phyloP scores from a whole-genome alignment of 2,113 vertebrate genomes.

The Calonectris borealis region DNA sequence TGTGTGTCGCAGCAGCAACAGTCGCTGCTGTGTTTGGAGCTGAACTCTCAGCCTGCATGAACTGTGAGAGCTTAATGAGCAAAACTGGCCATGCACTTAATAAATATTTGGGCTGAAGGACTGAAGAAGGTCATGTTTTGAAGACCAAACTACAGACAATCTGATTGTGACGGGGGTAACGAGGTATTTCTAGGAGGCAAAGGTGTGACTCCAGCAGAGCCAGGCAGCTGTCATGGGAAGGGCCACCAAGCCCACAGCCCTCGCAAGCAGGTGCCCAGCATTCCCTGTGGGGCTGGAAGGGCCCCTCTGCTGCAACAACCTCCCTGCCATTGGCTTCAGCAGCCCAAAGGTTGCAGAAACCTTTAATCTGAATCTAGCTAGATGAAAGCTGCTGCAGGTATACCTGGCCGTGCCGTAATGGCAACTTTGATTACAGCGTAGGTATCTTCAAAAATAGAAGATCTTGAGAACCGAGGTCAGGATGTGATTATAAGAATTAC shows the following conservation, averaged over 20 bases:
- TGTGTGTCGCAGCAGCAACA: background rate
- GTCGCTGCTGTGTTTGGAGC: background rate
- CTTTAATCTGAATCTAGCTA: conserved; percentile 13
- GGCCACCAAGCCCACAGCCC: background rate
- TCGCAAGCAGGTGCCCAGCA: background rate
- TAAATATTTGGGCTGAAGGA: background rate
- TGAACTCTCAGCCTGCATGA: background rate
- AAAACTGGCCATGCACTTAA: background rate
- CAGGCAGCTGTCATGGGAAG: background rate
- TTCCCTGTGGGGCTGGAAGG: background rate
- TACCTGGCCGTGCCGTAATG: background rate
- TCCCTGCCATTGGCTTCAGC: background rate
- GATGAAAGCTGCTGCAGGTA: background rate
- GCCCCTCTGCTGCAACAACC: background rate
- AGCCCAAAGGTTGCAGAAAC: background rate
- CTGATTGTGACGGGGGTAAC: accelerated
- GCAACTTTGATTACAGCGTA: conserved; percentile 8
- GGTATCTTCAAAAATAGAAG: background rate
- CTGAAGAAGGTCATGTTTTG: background rate
- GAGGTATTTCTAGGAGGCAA: background rate
- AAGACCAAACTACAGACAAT: background rate
- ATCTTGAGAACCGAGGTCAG: background rate
- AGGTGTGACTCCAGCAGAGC: background rate
- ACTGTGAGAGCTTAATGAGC: background rate
- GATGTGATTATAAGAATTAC: background rate